Evolutionary conservation across 2,113 vertebrate genomes (phyloP), one percentile per base, ranked within the genome.

Genomic region (Lipophrys pholis): DNA sequence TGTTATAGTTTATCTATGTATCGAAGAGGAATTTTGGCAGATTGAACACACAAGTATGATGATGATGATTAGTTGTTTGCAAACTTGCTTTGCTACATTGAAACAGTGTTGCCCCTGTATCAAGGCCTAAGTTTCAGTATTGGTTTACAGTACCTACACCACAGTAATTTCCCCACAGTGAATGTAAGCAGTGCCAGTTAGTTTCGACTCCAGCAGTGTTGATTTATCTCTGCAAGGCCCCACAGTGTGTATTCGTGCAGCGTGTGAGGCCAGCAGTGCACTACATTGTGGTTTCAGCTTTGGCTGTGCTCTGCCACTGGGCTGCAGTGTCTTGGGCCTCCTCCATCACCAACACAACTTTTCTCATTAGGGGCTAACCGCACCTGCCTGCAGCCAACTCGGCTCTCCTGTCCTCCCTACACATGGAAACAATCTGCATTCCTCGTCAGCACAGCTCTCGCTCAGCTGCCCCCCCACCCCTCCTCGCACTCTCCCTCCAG

Each of bases 381-480:
- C 92, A 92, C 90, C 88, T 91, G 89, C 88, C 88, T 84, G 84
- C 87, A 90, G 91, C 89, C 89, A 89, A 83, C 79, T 83, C 86
- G 36, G 81, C 82, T 83, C 81, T 73, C 77, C 88, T 83, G 82
- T 88, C 81, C 88, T 87, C 83, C 80, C 69, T 78, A 87, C 92
- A 93, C 89, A 93, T 93, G 91, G 92, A 93, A 93, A 83, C 89
- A 89, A 93, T 93, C 87, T 92, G 81, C 88, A 90, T 86, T 85
- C 87, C 86, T 90, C 84, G 71, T 80, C 78, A 8, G 77, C 78
- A 65, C 76, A 66, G 76, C 81, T 69, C 82, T 58, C 21, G 59
- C 73, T 62, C 50, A n/a, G 55, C 78, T 72, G 46, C 39, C 52
- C 64, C 8, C 3, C 57, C 3, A 4, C 21, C 15, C 40, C 11